Conservation (phyloP, 2,888 invertebrate species). For the Ceriagrion tenellum region DNA sequence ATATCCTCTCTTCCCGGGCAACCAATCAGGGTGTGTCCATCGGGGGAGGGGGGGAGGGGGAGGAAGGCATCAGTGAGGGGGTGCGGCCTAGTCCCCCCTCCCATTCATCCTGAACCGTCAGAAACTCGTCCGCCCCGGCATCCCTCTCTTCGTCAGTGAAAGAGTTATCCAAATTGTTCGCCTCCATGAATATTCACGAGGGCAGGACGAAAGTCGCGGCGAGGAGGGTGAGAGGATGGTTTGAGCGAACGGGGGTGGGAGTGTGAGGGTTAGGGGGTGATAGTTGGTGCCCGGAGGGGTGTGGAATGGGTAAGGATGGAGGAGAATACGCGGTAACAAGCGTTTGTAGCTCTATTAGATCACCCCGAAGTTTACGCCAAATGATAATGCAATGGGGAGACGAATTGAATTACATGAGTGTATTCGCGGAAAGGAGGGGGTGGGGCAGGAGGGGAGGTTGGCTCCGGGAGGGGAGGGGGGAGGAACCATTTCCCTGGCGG, state of each 20-base stretch:
- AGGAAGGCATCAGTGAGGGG: too few species aligned
- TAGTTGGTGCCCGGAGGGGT: not conserved
- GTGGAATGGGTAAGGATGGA: not conserved
- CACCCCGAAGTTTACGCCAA: not conserved
- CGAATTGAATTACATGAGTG: not conserved
- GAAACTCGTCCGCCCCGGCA: too few species aligned
- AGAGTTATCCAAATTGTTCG: not conserved
- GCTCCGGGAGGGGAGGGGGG: too few species aligned
- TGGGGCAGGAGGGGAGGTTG: too few species aligned
- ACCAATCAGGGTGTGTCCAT: too few species aligned
- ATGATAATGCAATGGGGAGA: not conserved
- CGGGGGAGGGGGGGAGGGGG: too few species aligned
- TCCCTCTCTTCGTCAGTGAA: not conserved
- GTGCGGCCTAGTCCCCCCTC: too few species aligned
- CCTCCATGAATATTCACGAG: conserved; percentile 2
- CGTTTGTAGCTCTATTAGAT: not conserved
- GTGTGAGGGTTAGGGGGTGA: too few species aligned
- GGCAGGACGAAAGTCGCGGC: not conserved
- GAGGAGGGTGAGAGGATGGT: not conserved
- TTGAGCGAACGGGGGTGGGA: not conserved
- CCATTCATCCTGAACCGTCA: too few species aligned
- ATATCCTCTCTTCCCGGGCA: not conserved
- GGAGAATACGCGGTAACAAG: not conserved
- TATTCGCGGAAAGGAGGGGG: too few species aligned
- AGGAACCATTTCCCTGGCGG: too few species aligned